phyloP scores from a whole-genome alignment of 2,797 vertebrate species.

The Notolepis coatsorum region DNA sequence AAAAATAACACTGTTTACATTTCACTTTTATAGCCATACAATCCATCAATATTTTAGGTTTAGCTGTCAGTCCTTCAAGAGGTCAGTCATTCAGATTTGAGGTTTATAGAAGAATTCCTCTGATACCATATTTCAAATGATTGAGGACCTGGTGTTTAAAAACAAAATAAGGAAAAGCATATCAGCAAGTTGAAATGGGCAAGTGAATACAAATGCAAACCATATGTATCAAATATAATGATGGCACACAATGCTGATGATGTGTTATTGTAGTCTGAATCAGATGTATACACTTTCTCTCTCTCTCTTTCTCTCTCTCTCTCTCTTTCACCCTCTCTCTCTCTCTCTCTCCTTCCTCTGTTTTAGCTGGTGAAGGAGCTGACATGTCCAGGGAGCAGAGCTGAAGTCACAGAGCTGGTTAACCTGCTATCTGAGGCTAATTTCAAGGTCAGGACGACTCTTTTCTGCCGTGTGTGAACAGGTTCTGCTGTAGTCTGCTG shows the following conservation, averaged over 20 bases:
- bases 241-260: conserved; percentile 20
- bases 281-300: neutral
- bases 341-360: conserved; percentile 46
- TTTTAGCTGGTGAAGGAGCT: conserved; percentile 88
- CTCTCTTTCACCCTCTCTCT: conserved; percentile 17
- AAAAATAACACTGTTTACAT: too few species aligned
- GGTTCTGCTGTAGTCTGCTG: conserved; percentile 13
- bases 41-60: too few species aligned
- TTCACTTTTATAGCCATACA: too few species aligned
- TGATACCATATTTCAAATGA: too few species aligned
- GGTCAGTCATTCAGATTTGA: too few species aligned
- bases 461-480: neutral
- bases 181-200: conserved; percentile 11
- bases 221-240: too few species aligned
- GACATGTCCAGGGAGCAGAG: conserved; percentile 77
- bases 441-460: conserved; percentile 86
- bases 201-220: conserved; percentile 3
- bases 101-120: too few species aligned
- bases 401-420: conserved; percentile 87
- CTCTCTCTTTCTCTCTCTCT: neutral
- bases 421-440: conserved; percentile 88
- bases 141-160: too few species aligned
- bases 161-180: conserved; percentile 26
- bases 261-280: conserved; percentile 22
- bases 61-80: too few species aligned